phyloP scores from a whole-genome alignment of 2,888 invertebrate genomes.

The Plagodis pulveraria region DNA sequence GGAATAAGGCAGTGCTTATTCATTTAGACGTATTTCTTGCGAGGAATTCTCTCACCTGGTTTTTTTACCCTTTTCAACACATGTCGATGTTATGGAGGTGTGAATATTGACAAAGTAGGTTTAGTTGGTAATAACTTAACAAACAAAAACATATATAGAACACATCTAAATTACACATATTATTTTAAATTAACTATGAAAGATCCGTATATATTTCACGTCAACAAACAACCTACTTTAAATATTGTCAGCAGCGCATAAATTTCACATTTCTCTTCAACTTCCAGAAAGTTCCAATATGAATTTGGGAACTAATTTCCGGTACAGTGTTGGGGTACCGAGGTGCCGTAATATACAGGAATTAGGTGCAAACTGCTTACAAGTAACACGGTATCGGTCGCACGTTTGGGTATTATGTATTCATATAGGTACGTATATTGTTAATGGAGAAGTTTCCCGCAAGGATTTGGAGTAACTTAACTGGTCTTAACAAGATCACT shows the following conservation, averaged over 20 bases:
- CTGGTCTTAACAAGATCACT: background rate
- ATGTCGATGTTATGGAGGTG: too few species aligned
- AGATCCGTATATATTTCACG: too few species aligned
- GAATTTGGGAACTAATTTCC: conserved; percentile 28
- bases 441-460: conserved; percentile 8
- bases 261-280: conserved; percentile 20
- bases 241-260: conserved; percentile 20
- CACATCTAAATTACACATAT: too few species aligned
- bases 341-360: conserved; percentile 9
- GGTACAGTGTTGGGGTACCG: conserved; percentile 10
- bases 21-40: too few species aligned
- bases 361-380: conserved; percentile 25
- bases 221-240: background rate
- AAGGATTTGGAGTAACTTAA: background rate
- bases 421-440: conserved; percentile 4
- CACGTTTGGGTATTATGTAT: conserved; percentile 16
- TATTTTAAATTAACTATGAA: too few species aligned
- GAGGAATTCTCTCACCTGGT: too few species aligned
- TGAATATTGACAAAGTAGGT: too few species aligned
- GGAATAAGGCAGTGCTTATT: too few species aligned
- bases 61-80: too few species aligned
- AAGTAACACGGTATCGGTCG: conserved; percentile 13
- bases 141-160: too few species aligned
- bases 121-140: too few species aligned
- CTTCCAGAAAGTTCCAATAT: conserved; percentile 22